A percentile compares a stretch with the other conserved stretches of the same genome.
Conservation (phyloP, 2,888 invertebrate species). For the Tiliacea citrago region DNA sequence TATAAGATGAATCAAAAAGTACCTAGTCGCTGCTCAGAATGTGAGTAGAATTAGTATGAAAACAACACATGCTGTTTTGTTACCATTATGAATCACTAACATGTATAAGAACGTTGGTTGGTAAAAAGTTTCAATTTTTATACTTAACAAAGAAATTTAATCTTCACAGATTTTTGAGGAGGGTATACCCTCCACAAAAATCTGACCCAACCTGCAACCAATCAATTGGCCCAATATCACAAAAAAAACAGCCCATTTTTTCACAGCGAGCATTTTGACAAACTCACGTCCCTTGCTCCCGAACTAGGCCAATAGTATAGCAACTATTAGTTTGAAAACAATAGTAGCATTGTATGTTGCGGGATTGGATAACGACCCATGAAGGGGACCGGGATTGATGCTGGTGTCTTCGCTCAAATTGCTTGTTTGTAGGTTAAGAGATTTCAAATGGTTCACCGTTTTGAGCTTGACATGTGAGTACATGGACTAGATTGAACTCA, state of each 20-base stretch:
- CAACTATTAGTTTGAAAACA: conserved; percentile 43
- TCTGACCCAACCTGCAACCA: not conserved
- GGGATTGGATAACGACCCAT: conserved; percentile 49
- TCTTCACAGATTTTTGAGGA: too few species aligned
- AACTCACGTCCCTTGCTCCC: conserved; percentile 21
- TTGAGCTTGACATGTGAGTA: conserved; percentile 35
- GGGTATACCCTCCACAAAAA: not conserved
- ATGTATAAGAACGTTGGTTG: not conserved
- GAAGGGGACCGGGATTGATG: conserved; percentile 40
- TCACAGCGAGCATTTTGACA: conserved; percentile 5
- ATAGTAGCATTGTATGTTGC: conserved; percentile 37
- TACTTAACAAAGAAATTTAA: not conserved
- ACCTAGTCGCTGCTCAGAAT: not conserved
- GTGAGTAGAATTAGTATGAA: not conserved
- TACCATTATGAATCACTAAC: conserved; percentile 24
- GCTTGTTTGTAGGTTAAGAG: conserved; percentile 50
- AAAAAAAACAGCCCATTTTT: not conserved
- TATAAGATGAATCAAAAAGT: not conserved
- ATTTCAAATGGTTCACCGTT: conserved; percentile 46
- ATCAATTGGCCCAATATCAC: not conserved
- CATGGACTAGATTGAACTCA: conserved; percentile 32
- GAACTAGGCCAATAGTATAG: conserved; percentile 35
- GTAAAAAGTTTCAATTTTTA: not conserved
- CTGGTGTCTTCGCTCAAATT: conserved; percentile 54
- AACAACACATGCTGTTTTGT: not conserved